These are phyloP conservation scores for Rhinopomastus cyanomelas DNA, from an alignment of 2,113 vertebrate species.

Conservation along the genomic window DNA sequence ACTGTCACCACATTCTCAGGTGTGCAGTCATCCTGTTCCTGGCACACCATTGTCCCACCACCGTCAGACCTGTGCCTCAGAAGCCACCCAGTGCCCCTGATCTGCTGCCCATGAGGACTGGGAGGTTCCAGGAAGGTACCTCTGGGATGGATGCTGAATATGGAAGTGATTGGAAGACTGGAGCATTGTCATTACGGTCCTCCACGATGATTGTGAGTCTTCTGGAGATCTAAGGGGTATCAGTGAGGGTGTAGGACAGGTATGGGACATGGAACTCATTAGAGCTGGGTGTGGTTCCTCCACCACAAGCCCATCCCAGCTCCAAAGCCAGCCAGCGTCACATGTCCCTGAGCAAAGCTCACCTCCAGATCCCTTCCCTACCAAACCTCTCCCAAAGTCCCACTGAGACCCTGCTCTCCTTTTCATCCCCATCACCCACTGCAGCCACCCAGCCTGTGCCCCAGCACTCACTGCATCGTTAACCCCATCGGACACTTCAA, in stretches of 20 bases:
- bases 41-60: rapidly evolving
- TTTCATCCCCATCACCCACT: rapidly evolving
- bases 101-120: rapidly evolving
- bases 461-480: conserved; percentile 21
- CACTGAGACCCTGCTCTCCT: background rate
- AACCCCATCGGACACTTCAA: background rate
- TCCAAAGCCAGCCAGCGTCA: background rate
- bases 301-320: too few relatives aligned
- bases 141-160: background rate
- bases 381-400: rapidly evolving
- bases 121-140: background rate
- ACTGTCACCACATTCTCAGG: rapidly evolving
- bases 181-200: conserved; percentile 47
- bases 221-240: background rate
- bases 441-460: background rate
- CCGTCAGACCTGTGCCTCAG: background rate
- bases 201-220: conserved; percentile 21
- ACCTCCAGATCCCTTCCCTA: background rate
- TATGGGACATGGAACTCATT: background rate
- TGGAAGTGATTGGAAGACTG: background rate
- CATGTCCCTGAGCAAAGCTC: background rate
- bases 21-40: rapidly evolving
- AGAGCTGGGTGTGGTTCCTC: background rate
- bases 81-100: background rate
- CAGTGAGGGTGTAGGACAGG: background rate